Percentiles rank a stretch among this genome's conserved stretches.
Conservation (phyloP, 2,888 invertebrate species). For the Nephrotoma appendiculata region DNA sequence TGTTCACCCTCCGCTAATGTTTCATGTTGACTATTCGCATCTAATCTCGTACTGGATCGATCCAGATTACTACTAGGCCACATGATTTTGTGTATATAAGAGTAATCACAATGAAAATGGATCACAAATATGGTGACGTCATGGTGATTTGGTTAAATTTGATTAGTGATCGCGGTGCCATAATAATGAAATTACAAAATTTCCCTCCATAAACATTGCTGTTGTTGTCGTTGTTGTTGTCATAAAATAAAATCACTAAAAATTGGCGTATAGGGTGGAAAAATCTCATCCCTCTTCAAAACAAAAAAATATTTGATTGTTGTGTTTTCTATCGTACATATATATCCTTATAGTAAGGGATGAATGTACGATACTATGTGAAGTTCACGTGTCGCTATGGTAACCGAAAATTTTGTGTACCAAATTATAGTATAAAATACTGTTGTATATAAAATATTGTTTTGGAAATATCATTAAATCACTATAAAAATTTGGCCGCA, state of each 20-base stretch:
- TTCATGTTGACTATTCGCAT: slow-evolving; percentile 36
- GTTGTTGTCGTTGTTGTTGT: neutral
- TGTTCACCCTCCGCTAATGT: slow-evolving; percentile 53
- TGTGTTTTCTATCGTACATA: neutral
- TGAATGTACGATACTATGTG: neutral
- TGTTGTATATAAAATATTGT: neutral
- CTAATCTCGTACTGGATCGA: slow-evolving; percentile 27
- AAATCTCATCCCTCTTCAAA: neutral
- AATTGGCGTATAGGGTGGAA: neutral
- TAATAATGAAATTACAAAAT: neutral
- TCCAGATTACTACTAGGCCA: slow-evolving; percentile 21
- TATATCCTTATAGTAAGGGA: neutral
- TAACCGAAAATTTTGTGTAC: neutral
- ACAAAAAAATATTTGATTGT: neutral
- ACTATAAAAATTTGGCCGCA: neutral
- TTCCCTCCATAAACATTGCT: neutral
- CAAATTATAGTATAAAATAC: neutral
- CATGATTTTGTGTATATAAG: slow-evolving; percentile 11
- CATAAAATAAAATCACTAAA: neutral
- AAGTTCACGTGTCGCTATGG: neutral
- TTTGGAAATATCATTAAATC: neutral
- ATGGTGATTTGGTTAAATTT: neutral
- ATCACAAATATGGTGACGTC: neutral
- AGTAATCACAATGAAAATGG: neutral
- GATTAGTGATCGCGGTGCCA: neutral